Conservation (phyloP, 2,113 vertebrate species). For the Benitochromis conjunctus region DNA sequence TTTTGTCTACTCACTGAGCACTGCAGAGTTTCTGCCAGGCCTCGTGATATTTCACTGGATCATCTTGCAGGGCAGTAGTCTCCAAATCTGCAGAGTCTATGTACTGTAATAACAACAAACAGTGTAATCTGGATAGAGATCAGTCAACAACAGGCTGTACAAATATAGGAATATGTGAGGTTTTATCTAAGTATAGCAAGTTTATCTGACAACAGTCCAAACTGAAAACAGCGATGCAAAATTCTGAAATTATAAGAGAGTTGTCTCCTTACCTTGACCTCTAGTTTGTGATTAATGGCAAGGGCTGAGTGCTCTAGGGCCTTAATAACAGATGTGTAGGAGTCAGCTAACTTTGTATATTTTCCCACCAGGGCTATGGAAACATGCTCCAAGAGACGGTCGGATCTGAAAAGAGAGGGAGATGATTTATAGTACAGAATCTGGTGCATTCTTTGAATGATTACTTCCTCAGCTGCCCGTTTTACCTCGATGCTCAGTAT, state of each 20-base stretch:
- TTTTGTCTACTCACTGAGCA: slow-evolving; percentile 80
- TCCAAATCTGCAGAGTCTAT: slow-evolving; percentile 95
- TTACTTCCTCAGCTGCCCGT: not conserved
- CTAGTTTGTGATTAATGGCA: slow-evolving; percentile 93
- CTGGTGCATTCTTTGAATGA: not conserved
- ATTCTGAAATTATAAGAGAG: not conserved
- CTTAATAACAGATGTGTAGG: slow-evolving; percentile 95
- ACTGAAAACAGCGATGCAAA: not conserved
- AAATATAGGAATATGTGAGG: not conserved
- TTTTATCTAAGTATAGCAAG: not conserved
- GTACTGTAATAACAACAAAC: slow-evolving; percentile 74
- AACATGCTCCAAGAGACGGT: slow-evolving; percentile 86
- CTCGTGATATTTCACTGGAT: slow-evolving; percentile 94
- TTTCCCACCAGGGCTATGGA: slow-evolving; percentile 95
- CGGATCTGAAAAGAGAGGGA: slow-evolving; percentile 73
- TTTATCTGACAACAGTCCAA: not conserved
- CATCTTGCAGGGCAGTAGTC: slow-evolving; percentile 77
- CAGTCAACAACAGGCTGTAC: not conserved
- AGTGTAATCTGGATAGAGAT: not conserved
- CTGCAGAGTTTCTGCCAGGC: slow-evolving; percentile 98
- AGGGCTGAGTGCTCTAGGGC: slow-evolving; percentile 93
- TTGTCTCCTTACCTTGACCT: slow-evolving; percentile 83
- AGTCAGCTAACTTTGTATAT: slow-evolving; percentile 94
- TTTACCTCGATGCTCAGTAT: not conserved
- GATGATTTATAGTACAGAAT: not conserved